Base-by-base conservation (phyloP, 2,888 invertebrate species). In the Orthonychiurus folsomi region DNA sequence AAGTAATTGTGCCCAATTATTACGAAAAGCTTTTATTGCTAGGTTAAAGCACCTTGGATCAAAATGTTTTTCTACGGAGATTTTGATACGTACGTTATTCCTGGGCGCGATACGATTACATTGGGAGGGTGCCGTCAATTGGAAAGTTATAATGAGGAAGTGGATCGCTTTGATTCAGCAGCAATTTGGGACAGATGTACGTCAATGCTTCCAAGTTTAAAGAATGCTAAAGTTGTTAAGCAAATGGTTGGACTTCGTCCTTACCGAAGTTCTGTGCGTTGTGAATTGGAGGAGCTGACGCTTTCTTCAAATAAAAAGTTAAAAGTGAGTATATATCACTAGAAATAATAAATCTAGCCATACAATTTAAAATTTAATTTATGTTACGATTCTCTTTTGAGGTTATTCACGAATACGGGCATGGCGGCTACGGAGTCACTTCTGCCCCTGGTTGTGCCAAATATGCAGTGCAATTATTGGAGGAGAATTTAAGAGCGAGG, bases 361-460 rank as follows among this genome's bases (percentile, higher is more conserved):
- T n/a, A n/a, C n/a, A n/a, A n/a, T n/a, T n/a, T 52, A 60, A 27
- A 37, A 15, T 15, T 37, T 37, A 37, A 37, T 37, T 37, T 9
- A 37, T 9, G 12, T 56, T 18, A 56, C 24, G n/a, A 12, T 37
- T 27, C 53, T 53, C 50, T 67, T 66, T 80, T 0, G 81, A 84
- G 80, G 81, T 94, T 37, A 86, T 95, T 3, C 95, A 96, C 76
- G 92, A 94, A 77, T 95, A 95, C 75, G 95, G 95, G 0, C 95
- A 95, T 76, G 93, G 94, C 0, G 93, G 93, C 0, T 93, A 93
- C 76, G 95, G 95, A 0, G 87, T 95, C 0, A 88, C 88, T 64
- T 84, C 90, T 48, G 88, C 91, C 3, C 94, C 94, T 27, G 94
- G 94, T 9, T 92, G 93, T 0, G 85, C 88, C 0, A 80, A 84